Percentiles rank a stretch among this genome's conserved stretches.
These are phyloP conservation scores for Oscheius sp. DNA, from an alignment of 1,140 invertebrate species.

Conservation along the genomic window DNA sequence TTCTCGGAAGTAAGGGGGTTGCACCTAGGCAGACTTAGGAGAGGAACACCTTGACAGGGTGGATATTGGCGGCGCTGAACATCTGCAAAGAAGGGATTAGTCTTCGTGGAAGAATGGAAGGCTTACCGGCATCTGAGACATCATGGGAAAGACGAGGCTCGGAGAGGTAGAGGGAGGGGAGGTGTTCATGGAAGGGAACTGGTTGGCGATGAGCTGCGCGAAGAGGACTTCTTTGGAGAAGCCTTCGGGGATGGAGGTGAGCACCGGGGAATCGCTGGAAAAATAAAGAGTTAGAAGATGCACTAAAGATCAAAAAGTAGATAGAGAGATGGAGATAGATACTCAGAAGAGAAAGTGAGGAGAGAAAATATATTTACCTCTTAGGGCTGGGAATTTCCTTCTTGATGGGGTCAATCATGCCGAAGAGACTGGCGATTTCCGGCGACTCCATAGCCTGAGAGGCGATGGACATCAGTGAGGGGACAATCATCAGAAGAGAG, in stretches of 20 bases:
- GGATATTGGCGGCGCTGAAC: not conserved
- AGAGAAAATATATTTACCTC: too few relatives aligned
- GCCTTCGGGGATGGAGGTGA: not conserved
- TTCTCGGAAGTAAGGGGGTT: not conserved
- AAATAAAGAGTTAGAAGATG: not conserved
- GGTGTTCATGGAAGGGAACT: not conserved
- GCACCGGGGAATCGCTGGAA: not conserved
- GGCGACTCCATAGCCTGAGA: conserved; percentile 39
- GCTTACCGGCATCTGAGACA: not conserved
- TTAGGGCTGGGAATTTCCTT: conserved; percentile 19
- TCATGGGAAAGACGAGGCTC: not conserved
- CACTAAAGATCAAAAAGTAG: not conserved
- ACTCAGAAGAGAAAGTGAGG: too few relatives aligned
- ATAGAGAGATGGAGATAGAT: too few relatives aligned
- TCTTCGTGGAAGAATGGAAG: not conserved
- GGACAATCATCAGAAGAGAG: conserved; percentile 52
- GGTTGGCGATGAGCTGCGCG: not conserved
- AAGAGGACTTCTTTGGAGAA: not conserved
- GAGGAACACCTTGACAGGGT: conserved; percentile 5
- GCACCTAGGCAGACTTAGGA: not conserved
- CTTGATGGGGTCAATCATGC: conserved; percentile 42
- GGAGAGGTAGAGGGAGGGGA: not conserved
- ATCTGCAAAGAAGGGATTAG: not conserved
- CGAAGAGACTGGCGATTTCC: conserved; percentile 46
- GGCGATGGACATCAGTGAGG: conserved; percentile 42